phyloP scores from a whole-genome alignment of 2,797 vertebrate genomes.

The Danio choprae region DNA sequence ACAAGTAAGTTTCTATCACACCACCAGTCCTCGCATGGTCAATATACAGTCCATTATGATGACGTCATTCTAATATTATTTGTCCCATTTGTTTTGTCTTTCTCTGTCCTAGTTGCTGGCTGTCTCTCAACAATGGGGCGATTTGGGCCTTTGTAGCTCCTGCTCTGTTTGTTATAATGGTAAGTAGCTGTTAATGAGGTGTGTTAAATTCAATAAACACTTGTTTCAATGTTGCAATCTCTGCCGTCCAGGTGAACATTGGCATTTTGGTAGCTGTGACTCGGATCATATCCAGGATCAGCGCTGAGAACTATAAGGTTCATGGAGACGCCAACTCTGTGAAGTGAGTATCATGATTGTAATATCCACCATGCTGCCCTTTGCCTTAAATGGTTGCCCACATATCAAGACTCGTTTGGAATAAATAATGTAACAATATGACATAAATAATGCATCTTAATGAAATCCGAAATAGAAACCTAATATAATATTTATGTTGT shows the following conservation, averaged over 20 bases:
- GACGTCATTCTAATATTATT: neutral
- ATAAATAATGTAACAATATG: too few relatives aligned
- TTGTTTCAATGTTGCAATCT: neutral
- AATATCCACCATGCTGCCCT: neutral
- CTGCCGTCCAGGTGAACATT: slow-evolving; percentile 85
- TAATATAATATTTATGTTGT: too few relatives aligned
- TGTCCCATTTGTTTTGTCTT: neutral
- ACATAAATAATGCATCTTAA: too few relatives aligned
- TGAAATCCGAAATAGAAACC: too few relatives aligned
- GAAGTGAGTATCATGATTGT: slow-evolving; percentile 81
- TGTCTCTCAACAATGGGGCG: slow-evolving; percentile 87
- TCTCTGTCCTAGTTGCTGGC: slow-evolving; percentile 88
- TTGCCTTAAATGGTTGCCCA: neutral
- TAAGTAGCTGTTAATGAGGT: slow-evolving; percentile 64
- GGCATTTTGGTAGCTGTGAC: slow-evolving; percentile 94
- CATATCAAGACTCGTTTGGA: neutral
- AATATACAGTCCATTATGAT: slow-evolving; percentile 10
- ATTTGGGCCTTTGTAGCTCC: slow-evolving; percentile 98
- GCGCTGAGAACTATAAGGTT: slow-evolving; percentile 93
- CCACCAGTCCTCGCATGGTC: neutral
- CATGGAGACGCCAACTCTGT: slow-evolving; percentile 90
- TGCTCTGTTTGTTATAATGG: slow-evolving; percentile 91
- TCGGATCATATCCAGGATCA: slow-evolving; percentile 95
- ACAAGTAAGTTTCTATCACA: slow-evolving; percentile 82
- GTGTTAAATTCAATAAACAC: neutral